Conservation (phyloP, 2,113 vertebrate genomes). For the Rhinogobius similis region DNA sequence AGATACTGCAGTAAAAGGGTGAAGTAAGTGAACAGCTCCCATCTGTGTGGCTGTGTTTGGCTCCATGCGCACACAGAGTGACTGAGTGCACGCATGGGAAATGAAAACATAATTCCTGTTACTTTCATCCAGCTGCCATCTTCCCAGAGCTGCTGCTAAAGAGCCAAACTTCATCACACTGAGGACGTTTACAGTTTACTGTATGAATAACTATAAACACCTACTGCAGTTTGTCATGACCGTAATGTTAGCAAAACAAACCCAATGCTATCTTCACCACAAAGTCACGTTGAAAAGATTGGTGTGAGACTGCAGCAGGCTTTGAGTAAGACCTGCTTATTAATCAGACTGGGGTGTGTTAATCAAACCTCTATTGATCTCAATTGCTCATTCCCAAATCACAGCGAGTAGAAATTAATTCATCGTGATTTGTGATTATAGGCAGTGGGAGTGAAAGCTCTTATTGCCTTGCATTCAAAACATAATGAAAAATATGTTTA, state of each 20-base stretch:
- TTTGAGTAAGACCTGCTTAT: not conserved
- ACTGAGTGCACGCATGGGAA: constrained; percentile 42
- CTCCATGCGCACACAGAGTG: constrained; percentile 27
- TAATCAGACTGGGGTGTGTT: constrained; percentile 5
- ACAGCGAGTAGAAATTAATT: constrained; percentile 1
- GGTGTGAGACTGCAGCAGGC: not conserved
- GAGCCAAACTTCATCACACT: constrained; percentile 35
- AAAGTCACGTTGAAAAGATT: constrained; percentile 6
- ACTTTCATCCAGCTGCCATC: constrained; percentile 53
- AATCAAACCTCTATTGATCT: constrained; percentile 8
- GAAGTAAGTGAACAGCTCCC: constrained; percentile 19
- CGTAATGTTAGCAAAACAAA: not conserved
- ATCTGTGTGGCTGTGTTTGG: constrained; percentile 37
- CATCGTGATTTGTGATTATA: not conserved
- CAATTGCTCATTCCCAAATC: constrained; percentile 3
- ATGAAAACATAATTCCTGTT: constrained; percentile 52
- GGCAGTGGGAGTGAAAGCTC: not conserved
- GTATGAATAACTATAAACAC: constrained; percentile 12
- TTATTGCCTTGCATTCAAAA: not conserved
- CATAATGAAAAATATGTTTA: not conserved
- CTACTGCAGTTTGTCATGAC: constrained; percentile 11
- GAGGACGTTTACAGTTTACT: constrained; percentile 29
- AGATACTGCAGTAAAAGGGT: not conserved
- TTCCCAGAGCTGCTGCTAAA: constrained; percentile 30
- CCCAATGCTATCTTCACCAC: not conserved